A percentile compares a stretch with the other conserved stretches of the same genome.
These are phyloP conservation scores for Mixornis gularis DNA, from an alignment of 2,113 vertebrate species.

Conservation along the genomic window DNA sequence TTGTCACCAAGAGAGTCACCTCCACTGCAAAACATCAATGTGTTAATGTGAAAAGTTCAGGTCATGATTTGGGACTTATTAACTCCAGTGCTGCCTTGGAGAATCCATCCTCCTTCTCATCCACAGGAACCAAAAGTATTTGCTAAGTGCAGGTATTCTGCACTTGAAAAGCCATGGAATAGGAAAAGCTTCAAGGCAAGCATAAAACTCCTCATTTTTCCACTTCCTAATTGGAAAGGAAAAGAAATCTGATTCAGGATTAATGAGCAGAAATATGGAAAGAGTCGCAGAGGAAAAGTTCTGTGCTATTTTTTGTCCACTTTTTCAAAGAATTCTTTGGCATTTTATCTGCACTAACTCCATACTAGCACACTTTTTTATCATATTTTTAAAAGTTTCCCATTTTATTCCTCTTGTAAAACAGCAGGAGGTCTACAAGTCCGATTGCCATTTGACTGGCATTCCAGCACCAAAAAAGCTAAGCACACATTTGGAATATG, in stretches of 20 bases:
- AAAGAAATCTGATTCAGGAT: not conserved
- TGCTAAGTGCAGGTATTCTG: not conserved
- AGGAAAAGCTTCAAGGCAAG: not conserved
- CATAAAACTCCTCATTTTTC: not conserved
- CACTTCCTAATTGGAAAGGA: not conserved
- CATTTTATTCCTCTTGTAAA: not conserved
- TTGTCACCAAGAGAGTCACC: not conserved
- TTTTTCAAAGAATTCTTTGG: not conserved
- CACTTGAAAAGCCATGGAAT: not conserved
- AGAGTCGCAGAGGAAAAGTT: not conserved
- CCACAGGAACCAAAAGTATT: not conserved
- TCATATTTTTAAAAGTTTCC: not conserved
- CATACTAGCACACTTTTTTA: not conserved
- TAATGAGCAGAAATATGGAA: not conserved
- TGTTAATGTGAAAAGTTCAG: not conserved
- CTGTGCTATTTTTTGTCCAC: not conserved
- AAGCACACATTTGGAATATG: not conserved
- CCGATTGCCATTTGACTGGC: not conserved
- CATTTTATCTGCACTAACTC: not conserved
- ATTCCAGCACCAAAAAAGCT: not conserved
- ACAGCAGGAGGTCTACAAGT: not conserved
- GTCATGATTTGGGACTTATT: not conserved
- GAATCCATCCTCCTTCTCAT: not conserved
- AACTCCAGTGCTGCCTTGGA: not conserved
- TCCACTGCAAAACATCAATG: not conserved